Percentiles rank a stretch among this genome's conserved stretches.
These are phyloP conservation scores for Eremobia ochroleuca DNA, from an alignment of 2,888 invertebrate genomes.

Conservation along the genomic window DNA sequence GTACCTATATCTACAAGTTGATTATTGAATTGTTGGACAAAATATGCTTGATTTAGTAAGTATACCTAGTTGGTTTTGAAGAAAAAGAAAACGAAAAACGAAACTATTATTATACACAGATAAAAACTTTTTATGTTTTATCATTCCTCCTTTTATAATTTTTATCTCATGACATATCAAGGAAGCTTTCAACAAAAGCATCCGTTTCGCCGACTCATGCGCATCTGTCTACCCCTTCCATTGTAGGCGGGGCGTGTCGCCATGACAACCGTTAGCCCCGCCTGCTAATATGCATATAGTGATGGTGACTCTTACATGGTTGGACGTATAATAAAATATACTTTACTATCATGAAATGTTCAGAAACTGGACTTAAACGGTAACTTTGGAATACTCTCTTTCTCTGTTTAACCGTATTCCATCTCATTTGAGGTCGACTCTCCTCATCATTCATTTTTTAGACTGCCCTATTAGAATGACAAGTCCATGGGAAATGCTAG, in stretches of 20 bases:
- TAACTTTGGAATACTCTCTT: not conserved
- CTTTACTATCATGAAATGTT: too few relatives aligned
- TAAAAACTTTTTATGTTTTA: not conserved
- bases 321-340: too few relatives aligned
- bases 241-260: conserved; percentile 40
- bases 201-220: conserved; percentile 78
- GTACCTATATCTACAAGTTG: too few relatives aligned
- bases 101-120: too few relatives aligned
- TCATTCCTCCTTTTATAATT: not conserved
- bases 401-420: not conserved
- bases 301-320: conserved; percentile 24
- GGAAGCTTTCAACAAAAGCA: conserved; percentile 64
- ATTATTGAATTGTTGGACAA: too few relatives aligned
- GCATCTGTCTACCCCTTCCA: conserved; percentile 80
- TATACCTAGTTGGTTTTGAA: not conserved
- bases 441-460: too few relatives aligned
- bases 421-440: not conserved
- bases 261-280: conserved; percentile 45
- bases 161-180: conserved; percentile 66
- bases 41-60: too few relatives aligned
- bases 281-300: conserved; percentile 62
- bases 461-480: not conserved
- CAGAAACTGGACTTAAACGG: too few relatives aligned
- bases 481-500: not conserved
- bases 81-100: too few relatives aligned